These are phyloP conservation scores for Fratercula arctica DNA, from an alignment of 2,797 vertebrate genomes.

Conservation along the genomic window DNA sequence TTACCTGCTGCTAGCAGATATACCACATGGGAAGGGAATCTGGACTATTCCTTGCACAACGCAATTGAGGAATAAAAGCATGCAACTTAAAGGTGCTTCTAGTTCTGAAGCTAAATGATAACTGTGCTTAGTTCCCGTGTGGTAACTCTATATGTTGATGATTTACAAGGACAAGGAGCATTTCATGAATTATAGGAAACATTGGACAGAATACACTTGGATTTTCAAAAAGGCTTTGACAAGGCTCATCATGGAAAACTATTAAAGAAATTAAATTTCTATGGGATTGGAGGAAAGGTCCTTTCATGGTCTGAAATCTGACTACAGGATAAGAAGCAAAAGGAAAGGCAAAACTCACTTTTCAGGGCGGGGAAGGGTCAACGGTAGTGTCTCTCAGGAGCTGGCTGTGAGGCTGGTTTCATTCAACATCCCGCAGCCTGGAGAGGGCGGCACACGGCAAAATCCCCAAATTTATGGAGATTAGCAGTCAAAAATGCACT, in stretches of 20 bases:
- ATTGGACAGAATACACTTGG: not conserved
- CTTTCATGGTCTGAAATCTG: not conserved
- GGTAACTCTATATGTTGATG: not conserved
- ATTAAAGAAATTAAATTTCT: not conserved
- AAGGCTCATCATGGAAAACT: not conserved
- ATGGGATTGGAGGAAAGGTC: not conserved
- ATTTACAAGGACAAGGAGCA: not conserved
- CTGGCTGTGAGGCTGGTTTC: not conserved
- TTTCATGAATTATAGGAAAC: not conserved
- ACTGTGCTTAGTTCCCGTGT: not conserved
- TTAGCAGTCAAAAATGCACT: not conserved
- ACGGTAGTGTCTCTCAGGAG: not conserved
- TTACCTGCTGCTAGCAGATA: not conserved
- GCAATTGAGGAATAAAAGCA: not conserved
- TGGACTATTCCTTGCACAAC: not conserved
- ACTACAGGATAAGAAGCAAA: not conserved
- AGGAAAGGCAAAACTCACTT: not conserved
- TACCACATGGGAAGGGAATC: not conserved
- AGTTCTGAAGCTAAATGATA: not conserved
- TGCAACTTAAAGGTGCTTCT: not conserved
- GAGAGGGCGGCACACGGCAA: not conserved
- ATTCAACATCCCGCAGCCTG: not conserved
- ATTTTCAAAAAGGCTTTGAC: not conserved
- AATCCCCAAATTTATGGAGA: not conserved
- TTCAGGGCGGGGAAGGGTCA: not conserved